Base-by-base conservation (phyloP, 2,888 invertebrate genomes). In the Petrolisthes cinctipes region DNA sequence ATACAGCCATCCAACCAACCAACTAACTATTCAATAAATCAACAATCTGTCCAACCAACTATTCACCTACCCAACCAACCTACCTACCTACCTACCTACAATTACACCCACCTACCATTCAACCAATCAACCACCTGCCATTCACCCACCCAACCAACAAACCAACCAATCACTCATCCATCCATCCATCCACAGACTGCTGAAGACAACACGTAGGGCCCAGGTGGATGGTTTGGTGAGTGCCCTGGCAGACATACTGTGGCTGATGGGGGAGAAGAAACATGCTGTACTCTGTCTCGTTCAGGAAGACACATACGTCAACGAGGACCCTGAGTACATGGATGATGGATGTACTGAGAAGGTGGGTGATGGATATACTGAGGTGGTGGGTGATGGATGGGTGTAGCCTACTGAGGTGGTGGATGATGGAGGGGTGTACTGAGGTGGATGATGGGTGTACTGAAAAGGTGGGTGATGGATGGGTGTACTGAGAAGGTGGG, bases 201-300 rank as follows among this genome's bases (percentile, higher is more conserved):
- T 89, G 73, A 68, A 79, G 61, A 83, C 87, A 51, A 53, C 86
- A 9, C 71, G 61, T 61, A 85, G 73, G 85, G 71, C 82, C 4
- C 89, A 89, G 75, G 85, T 87, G 75, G 89, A 89, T 9, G 73
- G 82, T n/a, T 75, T 89, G 54, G 79, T 85, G 17, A 53, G 68
- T 11, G 89, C 89, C 37, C 57, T 89, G n/a, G 84, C 87, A 54
- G 89, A 89, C 68, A 82, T 89, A 68, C 76, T 89, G 73, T 89
- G 89, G 89, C 81, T 85, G 80, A 85, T 82, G 20, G 89, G 89
- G 4, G 89, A 85, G 17, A 66, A 82, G 57, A 82, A 86, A 71
- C 71, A 61, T n/a, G 87, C 89, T 0, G 82, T 87, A 9, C 79
- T 89, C 14, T 89, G 89, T 37, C 85, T 89, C 57, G 71, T 81